These are phyloP conservation scores for Nyctalus aviator DNA, from an alignment of 2,797 vertebrate genomes.

Conservation along the genomic window DNA sequence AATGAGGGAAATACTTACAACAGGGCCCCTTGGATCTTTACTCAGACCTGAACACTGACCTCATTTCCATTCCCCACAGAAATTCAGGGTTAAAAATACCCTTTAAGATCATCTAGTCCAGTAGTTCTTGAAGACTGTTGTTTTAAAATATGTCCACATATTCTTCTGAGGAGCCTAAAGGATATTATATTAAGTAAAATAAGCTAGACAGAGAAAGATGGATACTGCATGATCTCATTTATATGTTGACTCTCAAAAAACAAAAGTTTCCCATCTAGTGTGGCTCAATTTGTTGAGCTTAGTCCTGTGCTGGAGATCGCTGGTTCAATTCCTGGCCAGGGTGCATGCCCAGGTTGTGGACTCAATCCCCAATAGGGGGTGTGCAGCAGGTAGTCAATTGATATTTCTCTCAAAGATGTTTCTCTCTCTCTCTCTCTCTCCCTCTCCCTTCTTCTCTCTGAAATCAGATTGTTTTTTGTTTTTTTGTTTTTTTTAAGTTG, in stretches of 20 bases:
- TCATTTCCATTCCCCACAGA: background rate
- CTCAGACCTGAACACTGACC: background rate
- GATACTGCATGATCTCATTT: background rate
- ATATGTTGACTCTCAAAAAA: background rate
- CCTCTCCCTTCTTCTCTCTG: no score
- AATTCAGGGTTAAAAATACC: slow-evolving; percentile 27
- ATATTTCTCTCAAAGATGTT: no score
- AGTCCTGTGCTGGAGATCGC: no score
- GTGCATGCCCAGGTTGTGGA: no score
- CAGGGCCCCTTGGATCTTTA: background rate
- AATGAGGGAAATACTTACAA: slow-evolving; percentile 22
- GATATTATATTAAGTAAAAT: background rate
- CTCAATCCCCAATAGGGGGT: no score
- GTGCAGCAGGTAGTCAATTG: no score
- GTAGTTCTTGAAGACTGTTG: background rate
- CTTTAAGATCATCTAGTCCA: background rate
- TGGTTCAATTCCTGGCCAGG: no score
- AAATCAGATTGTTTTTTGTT: no score
- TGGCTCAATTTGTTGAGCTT: no score
- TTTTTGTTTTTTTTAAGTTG: no score
- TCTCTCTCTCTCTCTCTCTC: no score
- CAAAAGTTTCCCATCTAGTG: background rate
- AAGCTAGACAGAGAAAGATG: background rate
- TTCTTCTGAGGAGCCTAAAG: background rate
- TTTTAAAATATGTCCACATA: background rate